Base-by-base conservation (phyloP, 2,888 invertebrate species). In the Branchinecta sandiegonensis region DNA sequence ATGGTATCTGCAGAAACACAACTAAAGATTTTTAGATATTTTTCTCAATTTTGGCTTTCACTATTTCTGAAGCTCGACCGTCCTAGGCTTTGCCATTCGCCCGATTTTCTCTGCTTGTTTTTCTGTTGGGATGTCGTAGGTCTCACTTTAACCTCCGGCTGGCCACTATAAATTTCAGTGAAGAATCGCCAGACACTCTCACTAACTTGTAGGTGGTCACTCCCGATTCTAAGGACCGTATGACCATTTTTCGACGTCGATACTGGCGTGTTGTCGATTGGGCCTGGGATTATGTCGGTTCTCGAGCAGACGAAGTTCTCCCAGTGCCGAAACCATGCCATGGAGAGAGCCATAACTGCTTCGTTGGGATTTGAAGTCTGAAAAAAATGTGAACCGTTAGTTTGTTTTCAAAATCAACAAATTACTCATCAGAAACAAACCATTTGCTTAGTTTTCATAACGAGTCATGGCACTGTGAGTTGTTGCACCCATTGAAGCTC, bases 241-340 rank as follows among this genome's bases (percentile, higher is more conserved):
- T 65, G 47, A 14, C 65, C 67, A 14, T 69, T 67, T 8, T 66
- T 56, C 17, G 65, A 37, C 37, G 81, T 78, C 67, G 85, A 82
- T 70, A 92, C 89, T 70, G 85, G 84, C 37, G 83, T 81, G 79
- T 94, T 94, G 78, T 91, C 91, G 66, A 95, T 89, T 0, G 91
- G 89, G 7, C 88, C 89, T 46, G 94, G 94, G 46, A 89, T 87
- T 72, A 88, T 90, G 73, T 81, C 83, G 47, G 85, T 77, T 74
- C 86, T 84, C 72, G 86, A 87, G 47, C 88, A 82, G 1, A 91
- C 89, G 79, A 94, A 95, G 69, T 85, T 86, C 78, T 94, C 92
- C 95, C 95, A 95, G 75, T 87, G 87, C 1, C 89, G 83, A 77
- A 91, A 85, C 92, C 92, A 93, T 70, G 84, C 83, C 88, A 89